Evolutionary conservation across 2,113 vertebrate species (phyloP).

Genomic region (Heterotilapia buettikoferi): DNA sequence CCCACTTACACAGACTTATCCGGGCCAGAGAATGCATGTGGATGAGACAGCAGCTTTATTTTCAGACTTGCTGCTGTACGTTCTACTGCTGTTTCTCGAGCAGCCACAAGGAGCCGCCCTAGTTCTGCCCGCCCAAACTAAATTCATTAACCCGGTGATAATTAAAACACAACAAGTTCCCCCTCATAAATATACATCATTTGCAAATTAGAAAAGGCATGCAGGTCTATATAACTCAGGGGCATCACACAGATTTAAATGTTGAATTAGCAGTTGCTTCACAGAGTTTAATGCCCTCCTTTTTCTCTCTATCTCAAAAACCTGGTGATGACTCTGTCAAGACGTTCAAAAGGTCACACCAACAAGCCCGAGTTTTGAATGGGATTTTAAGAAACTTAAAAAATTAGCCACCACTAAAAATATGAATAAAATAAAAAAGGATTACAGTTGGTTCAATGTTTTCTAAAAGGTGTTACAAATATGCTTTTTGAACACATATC

Average conservation of each 20-base stretch:
- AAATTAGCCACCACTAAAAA: background rate
- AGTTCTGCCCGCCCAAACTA: background rate
- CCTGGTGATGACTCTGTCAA: background rate
- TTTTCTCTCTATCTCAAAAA: background rate
- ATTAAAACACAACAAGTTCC: background rate
- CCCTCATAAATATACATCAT: background rate
- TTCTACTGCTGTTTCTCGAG: background rate
- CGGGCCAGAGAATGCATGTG: background rate
- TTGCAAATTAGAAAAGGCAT: background rate
- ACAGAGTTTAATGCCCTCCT: background rate
- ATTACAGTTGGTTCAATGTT: background rate
- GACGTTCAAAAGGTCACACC: background rate
- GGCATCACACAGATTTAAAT: background rate
- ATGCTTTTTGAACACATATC: background rate
- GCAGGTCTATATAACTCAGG: background rate
- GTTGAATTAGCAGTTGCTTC: background rate
- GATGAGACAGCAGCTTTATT: slow-evolving; percentile 49
- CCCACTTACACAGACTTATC: slow-evolving; percentile 29
- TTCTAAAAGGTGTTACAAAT: background rate
- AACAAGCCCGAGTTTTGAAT: background rate
- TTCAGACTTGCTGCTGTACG: background rate
- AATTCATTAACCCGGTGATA: background rate
- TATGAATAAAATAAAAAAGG: background rate
- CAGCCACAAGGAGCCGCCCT: slow-evolving; percentile 31
- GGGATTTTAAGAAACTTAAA: background rate